Base-by-base conservation (phyloP, 2,797 vertebrate genomes). In the Sebastes matsubarae region DNA sequence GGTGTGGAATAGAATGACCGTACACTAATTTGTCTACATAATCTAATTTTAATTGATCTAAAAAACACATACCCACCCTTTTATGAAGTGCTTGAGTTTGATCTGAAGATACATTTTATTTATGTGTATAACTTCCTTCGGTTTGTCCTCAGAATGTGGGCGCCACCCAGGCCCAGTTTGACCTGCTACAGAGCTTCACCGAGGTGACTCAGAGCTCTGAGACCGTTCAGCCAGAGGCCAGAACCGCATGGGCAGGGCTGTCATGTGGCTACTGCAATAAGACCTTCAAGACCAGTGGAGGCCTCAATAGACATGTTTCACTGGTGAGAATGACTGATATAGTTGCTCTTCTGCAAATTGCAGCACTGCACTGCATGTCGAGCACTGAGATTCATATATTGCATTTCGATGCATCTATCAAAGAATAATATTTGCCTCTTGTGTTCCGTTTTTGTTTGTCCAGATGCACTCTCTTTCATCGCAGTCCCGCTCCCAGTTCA, bases 181-280 rank as follows among this genome's bases (percentile, higher is more conserved):
- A 96, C 89, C 93, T 96, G 84, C 92, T 96, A 71, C 96, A 96
- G 90, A 95, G 94, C 89, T 96, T 96, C 88, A 93, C 95, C 1
- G 91, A 95, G 64, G 95, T 95, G 88, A 91, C 91, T 89, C 93
- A 95, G 93, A 93, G 93, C 77, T 89, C 93, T 13, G 93, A 95
- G 75, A 80, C 88, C 32, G 71, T 86, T 61, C 89, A 93, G 82
- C 83, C 94, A 55, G 91, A 93, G 80, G 87, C 90, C 89, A 89
- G 90, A 87, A 81, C 89, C 77, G 36, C 92, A 77, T 94, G 89
- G 80, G 89, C 92, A 72, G 90, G 94, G 78, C 95, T 95, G 46
- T 93, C 95, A 75, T 98, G 97, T 88, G 94, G 96, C 30, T 96
- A 96, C 83, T 99, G 97, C 7, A 96, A 92, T 77, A 98, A 98